phyloP scores from a whole-genome alignment of 1,140 invertebrate genomes.

The Drosophila orosa region DNA sequence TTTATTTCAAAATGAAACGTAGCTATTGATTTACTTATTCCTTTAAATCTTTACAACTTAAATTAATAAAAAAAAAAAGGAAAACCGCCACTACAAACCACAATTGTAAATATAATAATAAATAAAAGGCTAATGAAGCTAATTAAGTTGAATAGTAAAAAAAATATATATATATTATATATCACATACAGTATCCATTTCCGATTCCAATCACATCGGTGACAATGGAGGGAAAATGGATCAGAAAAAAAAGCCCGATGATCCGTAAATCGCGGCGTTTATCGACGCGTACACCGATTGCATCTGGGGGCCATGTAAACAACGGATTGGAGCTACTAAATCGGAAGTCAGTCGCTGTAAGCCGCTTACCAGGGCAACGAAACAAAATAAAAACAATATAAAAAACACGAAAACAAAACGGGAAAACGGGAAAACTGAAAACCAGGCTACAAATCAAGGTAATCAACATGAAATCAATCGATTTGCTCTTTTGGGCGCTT shows the following conservation, averaged over 20 bases:
- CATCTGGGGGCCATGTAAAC: constrained; percentile 29
- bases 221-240: not conserved
- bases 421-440: not conserved
- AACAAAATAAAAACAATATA: constrained; percentile 12
- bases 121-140: constrained; percentile 5
- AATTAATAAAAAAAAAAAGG: not conserved
- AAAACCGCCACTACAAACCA: not conserved
- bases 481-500: constrained; percentile 67
- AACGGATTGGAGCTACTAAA: constrained; percentile 29
- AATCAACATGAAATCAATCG: constrained; percentile 80
- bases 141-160: constrained; percentile 1
- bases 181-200: not conserved
- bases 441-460: constrained; percentile 68
- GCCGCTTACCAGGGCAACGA: constrained; percentile 33
- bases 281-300: constrained; percentile 35
- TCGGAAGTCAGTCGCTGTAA: constrained; percentile 42
- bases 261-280: constrained; percentile 39
- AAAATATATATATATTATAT: not conserved
- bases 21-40: not conserved
- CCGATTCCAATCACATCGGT: constrained; percentile 13
- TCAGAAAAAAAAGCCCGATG: not conserved
- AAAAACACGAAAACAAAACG: not conserved
- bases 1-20: no score
- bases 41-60: not conserved
- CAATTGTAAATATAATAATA: constrained; percentile 5